Conservation (phyloP, 2,797 vertebrate species). For the Amphiprion clarkii region DNA sequence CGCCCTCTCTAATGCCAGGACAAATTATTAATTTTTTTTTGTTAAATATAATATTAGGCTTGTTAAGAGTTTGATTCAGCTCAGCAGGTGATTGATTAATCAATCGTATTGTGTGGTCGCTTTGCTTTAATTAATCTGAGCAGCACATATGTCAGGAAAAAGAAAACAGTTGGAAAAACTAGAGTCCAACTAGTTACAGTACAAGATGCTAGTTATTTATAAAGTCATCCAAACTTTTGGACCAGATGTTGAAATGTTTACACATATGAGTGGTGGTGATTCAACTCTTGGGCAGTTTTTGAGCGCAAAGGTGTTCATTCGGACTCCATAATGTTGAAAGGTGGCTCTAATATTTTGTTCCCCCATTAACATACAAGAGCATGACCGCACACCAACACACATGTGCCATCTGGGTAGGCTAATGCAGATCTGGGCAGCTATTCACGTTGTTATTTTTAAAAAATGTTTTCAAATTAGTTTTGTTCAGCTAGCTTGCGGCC, state of each 20-base stretch:
- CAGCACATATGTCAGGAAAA: background rate
- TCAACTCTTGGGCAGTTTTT: background rate
- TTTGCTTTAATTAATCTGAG: conserved; percentile 24
- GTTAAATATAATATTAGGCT: conserved; percentile 13
- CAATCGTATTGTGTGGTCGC: background rate
- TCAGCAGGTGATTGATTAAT: conserved; percentile 29
- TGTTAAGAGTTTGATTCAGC: conserved; percentile 15
- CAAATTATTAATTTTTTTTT: conserved; percentile 13
- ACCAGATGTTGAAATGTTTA: no score
- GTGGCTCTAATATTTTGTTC: conserved; percentile 18
- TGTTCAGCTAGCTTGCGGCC: conserved; percentile 51
- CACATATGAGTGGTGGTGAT: background rate
- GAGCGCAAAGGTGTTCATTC: conserved; percentile 2
- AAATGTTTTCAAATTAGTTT: conserved; percentile 36
- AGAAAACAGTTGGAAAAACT: background rate
- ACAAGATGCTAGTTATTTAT: background rate
- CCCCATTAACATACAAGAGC: conserved; percentile 20
- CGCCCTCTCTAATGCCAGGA: background rate
- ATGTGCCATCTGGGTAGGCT: conserved; percentile 47
- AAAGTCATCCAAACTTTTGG: background rate
- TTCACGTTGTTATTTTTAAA: conserved; percentile 30
- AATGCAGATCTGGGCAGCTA: conserved; percentile 37
- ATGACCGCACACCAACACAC: conserved; percentile 12
- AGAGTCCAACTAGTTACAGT: background rate
- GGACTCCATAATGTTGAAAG: background rate